phyloP scores from a whole-genome alignment of 2,797 vertebrate genomes.

The Glyptemys insculpta region DNA sequence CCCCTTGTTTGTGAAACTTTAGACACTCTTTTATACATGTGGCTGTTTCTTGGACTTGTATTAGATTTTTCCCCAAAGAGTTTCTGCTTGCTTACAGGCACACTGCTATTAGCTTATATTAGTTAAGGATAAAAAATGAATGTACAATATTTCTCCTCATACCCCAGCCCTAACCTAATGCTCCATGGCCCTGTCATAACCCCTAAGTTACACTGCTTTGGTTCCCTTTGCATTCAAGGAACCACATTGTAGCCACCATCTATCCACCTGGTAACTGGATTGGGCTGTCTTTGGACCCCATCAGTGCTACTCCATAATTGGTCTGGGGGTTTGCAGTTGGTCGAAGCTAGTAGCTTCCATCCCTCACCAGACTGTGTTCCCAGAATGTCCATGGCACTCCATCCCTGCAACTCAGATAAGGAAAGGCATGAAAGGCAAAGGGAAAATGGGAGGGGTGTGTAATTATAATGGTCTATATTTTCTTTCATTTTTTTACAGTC shows the following conservation, averaged over 20 bases:
- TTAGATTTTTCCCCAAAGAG: not conserved
- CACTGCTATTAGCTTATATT: not conserved
- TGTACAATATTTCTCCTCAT: not conserved
- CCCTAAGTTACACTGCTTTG: not conserved
- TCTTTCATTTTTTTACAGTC: not conserved
- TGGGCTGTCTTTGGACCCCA: not conserved
- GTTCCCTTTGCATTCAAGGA: not conserved
- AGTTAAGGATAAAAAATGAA: not conserved
- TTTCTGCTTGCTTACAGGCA: not conserved
- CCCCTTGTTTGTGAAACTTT: not conserved
- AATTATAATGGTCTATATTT: not conserved
- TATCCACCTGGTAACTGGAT: not conserved
- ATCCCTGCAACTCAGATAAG: not conserved
- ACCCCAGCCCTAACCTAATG: not conserved
- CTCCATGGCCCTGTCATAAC: not conserved
- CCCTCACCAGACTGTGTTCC: not conserved
- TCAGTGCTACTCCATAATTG: not conserved
- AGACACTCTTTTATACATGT: rapidly evolving
- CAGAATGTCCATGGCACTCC: not conserved
- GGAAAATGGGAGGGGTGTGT: not conserved
- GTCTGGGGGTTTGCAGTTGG: not conserved
- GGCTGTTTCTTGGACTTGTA: not conserved
- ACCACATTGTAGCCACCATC: rapidly evolving
- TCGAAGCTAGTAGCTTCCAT: not conserved
- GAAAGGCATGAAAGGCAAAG: rapidly evolving